A percentile compares a stretch with the other conserved stretches of the same genome.
phyloP scores from a whole-genome alignment of 2,797 vertebrate species.

The Sebastiscus tertius region DNA sequence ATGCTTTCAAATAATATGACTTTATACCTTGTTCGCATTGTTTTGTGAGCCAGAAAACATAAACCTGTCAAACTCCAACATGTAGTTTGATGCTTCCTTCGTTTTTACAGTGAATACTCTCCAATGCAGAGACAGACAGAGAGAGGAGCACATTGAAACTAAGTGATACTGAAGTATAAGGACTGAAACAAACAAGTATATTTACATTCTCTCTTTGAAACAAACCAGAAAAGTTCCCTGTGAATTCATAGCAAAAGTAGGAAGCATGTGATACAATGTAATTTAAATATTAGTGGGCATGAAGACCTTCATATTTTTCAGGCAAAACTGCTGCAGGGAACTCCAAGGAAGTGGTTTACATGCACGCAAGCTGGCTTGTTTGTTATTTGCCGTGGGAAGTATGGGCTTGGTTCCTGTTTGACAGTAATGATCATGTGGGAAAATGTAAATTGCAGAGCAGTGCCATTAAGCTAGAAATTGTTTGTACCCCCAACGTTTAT shows the following conservation, averaged over 20 bases:
- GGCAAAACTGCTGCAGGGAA: not conserved
- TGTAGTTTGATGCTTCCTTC: not conserved
- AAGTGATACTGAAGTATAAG: not conserved
- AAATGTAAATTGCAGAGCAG: not conserved
- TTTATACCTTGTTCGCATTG: not conserved
- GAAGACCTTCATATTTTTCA: conserved; percentile 39
- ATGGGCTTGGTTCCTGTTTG: conserved; percentile 5
- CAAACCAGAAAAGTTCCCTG: not conserved
- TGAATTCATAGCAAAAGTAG: not conserved
- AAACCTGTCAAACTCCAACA: not conserved
- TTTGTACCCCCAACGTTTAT: not conserved
- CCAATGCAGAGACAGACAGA: not conserved
- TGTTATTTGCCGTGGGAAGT: not conserved
- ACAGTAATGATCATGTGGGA: not conserved
- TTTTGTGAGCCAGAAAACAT: conserved; percentile 8
- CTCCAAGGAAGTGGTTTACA: not conserved
- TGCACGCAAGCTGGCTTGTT: not conserved
- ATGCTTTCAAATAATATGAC: not conserved
- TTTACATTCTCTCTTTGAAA: conserved; percentile 42
- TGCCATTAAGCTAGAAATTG: not conserved
- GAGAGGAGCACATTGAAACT: not conserved
- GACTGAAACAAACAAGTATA: conserved; percentile 13
- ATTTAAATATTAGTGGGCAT: not conserved
- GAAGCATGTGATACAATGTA: not conserved
- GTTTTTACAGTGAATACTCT: not conserved